phyloP scores from a whole-genome alignment of 2,888 invertebrate genomes.

The Heteromyza rotundicornis region DNA sequence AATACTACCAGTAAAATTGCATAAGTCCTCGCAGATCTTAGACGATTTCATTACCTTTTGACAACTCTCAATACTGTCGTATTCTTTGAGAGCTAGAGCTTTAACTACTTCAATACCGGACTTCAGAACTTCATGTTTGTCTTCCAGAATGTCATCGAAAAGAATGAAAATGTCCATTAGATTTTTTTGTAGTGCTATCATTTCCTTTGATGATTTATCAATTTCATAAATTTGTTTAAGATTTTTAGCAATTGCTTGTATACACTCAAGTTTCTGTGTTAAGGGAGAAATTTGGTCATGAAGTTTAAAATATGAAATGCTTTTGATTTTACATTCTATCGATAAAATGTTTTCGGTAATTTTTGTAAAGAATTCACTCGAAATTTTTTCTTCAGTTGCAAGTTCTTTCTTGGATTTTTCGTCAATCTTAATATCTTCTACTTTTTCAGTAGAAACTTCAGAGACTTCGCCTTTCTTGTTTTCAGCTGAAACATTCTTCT shows the following conservation, averaged over 20 bases:
- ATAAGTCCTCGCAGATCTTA: slow-evolving; percentile 30
- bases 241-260: slow-evolving; percentile 25
- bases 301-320: slow-evolving; percentile 29
- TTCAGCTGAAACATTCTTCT: background rate
- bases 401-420: slow-evolving; percentile 28
- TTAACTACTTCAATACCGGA: slow-evolving; percentile 37
- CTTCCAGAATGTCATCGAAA: slow-evolving; percentile 44
- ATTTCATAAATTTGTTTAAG: slow-evolving; percentile 27
- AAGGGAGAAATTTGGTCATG: slow-evolving; percentile 18
- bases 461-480: slow-evolving; percentile 18
- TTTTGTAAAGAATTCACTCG: slow-evolving; percentile 5
- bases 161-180: slow-evolving; percentile 53
- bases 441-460: slow-evolving; percentile 27
- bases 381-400: slow-evolving; percentile 19
- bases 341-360: slow-evolving; percentile 14
- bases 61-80: slow-evolving; percentile 41
- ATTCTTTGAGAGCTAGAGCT: slow-evolving; percentile 32
- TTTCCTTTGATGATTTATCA: slow-evolving; percentile 47
- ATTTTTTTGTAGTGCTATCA: slow-evolving; percentile 52
- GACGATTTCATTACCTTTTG: slow-evolving; percentile 28
- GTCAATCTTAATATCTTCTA: slow-evolving; percentile 35
- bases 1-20: slow-evolving; percentile 9
- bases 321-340: slow-evolving; percentile 29
- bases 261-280: slow-evolving; percentile 25
- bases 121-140: slow-evolving; percentile 27